Conservation (phyloP, 2,113 vertebrate species). For the Phalacrocorax brasilianus region DNA sequence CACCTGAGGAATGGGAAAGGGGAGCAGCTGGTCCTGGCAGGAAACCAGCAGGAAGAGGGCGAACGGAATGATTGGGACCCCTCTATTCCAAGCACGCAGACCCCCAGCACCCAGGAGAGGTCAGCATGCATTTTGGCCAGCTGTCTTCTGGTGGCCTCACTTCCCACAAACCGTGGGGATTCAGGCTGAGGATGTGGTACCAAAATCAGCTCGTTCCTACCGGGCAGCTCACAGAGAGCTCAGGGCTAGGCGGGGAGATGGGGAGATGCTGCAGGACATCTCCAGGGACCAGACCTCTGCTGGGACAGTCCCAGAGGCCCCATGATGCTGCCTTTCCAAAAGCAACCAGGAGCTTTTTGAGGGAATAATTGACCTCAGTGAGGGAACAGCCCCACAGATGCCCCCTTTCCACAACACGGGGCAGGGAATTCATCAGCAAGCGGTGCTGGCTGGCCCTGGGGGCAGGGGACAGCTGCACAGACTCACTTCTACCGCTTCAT, state of each 20-base stretch:
- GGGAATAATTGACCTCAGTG: no score
- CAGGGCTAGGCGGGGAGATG: not conserved
- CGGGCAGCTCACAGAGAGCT: rapidly evolving
- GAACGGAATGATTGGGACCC: no score
- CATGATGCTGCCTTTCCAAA: not conserved
- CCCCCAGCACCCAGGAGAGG: not conserved
- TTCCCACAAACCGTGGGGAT: rapidly evolving
- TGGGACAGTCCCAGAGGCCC: not conserved
- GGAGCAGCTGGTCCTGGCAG: not conserved
- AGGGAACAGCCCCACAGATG: not conserved
- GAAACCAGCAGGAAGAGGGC: not conserved
- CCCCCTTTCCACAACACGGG: not conserved
- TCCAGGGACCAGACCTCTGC: not conserved
- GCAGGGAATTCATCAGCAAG: not conserved
- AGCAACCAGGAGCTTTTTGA: not conserved
- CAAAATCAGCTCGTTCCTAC: not conserved
- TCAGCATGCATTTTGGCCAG: no score
- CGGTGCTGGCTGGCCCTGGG: not conserved
- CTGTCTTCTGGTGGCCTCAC: not conserved
- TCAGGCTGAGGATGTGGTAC: not conserved
- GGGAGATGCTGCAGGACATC: not conserved
- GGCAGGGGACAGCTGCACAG: not conserved
- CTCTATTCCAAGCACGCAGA: not conserved
- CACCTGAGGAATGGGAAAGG: not conserved
- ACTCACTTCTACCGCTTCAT: not conserved